Conservation (phyloP, 2,113 vertebrate species). For the Ammodytes dubius region DNA sequence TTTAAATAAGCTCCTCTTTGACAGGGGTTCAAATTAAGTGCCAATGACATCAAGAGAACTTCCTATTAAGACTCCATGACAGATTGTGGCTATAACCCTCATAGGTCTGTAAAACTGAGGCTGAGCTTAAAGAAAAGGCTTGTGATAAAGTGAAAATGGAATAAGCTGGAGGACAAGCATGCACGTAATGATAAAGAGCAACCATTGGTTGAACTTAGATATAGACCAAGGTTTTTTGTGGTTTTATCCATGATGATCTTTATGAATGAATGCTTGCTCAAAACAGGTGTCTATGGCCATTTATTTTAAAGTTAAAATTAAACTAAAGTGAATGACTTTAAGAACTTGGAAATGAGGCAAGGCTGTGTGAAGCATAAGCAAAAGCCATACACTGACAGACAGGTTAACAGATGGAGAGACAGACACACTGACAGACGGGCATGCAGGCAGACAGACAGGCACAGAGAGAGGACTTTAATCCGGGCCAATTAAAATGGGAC, state of each 20-base stretch:
- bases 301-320: constrained; percentile 6
- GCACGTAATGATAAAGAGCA: constrained; percentile 41
- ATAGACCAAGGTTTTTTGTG: constrained; percentile 8
- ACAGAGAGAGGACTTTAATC: constrained; percentile 31
- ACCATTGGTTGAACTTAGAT: background rate
- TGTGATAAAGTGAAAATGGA: constrained; percentile 36
- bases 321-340: constrained; percentile 3
- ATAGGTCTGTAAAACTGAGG: constrained; percentile 47
- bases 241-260: constrained; percentile 7
- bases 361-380: constrained; percentile 22
- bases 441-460: constrained; percentile 21
- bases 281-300: background rate
- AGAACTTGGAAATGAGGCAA: background rate
- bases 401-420: constrained; percentile 39
- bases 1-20: constrained; percentile 45
- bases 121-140: constrained; percentile 12
- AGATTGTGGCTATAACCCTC: constrained; percentile 37
- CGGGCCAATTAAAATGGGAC: constrained; percentile 39
- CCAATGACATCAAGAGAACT: constrained; percentile 31
- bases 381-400: constrained; percentile 21
- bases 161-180: constrained; percentile 30
- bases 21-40: constrained; percentile 55
- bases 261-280: background rate
- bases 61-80: constrained; percentile 42
- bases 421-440: constrained; percentile 34